These are phyloP conservation scores for Pollenia amentaria DNA, from an alignment of 2,888 invertebrate species.

Conservation along the genomic window DNA sequence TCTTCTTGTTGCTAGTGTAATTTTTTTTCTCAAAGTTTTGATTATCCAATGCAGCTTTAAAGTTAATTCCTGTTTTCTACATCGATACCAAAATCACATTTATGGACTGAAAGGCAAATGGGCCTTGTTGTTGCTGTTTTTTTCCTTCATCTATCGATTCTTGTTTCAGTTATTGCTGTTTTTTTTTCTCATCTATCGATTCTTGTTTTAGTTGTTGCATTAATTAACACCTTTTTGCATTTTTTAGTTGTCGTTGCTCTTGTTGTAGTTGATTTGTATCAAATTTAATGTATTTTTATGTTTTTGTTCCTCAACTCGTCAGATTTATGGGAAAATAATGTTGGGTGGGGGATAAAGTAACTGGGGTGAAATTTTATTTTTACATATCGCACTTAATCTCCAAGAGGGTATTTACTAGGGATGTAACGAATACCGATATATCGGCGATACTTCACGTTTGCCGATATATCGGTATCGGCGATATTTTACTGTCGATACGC, in stretches of 20 bases:
- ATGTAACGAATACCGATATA: too few species aligned
- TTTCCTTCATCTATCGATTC: neutral
- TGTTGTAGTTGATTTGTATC: constrained; percentile 54
- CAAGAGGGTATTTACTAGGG: too few species aligned
- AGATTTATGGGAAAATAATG: constrained; percentile 11
- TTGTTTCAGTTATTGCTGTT: constrained; percentile 58
- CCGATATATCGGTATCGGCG: too few species aligned
- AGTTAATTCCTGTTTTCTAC: constrained; percentile 55
- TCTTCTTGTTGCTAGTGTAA: neutral
- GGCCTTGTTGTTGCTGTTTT: neutral
- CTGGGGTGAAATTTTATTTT: too few species aligned
- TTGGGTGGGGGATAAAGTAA: constrained; percentile 12
- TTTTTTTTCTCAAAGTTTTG: constrained; percentile 5
- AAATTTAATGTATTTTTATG: constrained; percentile 54
- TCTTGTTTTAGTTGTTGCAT: constrained; percentile 60
- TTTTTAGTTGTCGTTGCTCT: constrained; percentile 54
- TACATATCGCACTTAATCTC: too few species aligned
- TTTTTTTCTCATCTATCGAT: too few species aligned
- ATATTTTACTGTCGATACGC: too few species aligned
- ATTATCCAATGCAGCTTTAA: constrained; percentile 14
- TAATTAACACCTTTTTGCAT: constrained; percentile 70
- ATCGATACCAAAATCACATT: constrained; percentile 34
- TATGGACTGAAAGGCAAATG: constrained; percentile 44
- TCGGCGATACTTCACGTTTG: too few species aligned
- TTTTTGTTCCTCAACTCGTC: neutral